phyloP scores from a whole-genome alignment of 1,140 invertebrate species.

The Battus philenor region DNA sequence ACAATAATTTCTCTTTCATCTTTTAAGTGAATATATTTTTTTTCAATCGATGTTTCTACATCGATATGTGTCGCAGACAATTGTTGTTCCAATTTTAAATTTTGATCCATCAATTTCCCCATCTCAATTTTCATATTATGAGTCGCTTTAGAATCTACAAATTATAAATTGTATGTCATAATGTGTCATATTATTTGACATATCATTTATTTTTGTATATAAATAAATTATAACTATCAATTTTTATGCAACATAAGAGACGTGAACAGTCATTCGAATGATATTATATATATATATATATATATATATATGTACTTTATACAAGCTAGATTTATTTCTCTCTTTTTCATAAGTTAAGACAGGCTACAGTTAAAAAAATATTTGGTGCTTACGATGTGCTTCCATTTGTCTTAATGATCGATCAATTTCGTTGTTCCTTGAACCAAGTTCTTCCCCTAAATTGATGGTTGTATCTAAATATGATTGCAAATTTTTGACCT shows the following conservation, averaged over 20 bases:
- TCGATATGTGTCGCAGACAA: conserved; percentile 35
- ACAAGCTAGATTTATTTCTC: no score
- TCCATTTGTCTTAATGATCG: conserved; percentile 46
- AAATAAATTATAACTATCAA: no score
- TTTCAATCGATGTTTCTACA: conserved; percentile 29
- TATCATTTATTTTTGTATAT: no score
- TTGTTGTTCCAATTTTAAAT: conserved; percentile 38
- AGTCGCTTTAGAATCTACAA: conserved; percentile 56
- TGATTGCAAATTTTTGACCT: conserved; percentile 42
- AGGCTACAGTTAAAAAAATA: no score
- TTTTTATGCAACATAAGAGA: no score
- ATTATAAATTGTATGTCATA: background rate
- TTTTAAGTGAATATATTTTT: conserved; percentile 33
- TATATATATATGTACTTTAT: no score
- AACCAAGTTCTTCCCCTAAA: conserved; percentile 45
- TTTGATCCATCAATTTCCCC: conserved; percentile 41
- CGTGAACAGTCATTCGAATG: no score
- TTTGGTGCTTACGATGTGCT: conserved; percentile 64
- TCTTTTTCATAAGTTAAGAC: no score
- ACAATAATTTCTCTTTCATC: conserved; percentile 48
- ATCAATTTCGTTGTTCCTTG: conserved; percentile 46
- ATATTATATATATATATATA: no score
- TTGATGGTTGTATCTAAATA: conserved; percentile 38
- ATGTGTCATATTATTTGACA: no score
- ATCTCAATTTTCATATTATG: conserved; percentile 62